Evolutionary conservation across 2,888 invertebrate genomes (phyloP).

Genomic region (Mythimna pallens): DNA sequence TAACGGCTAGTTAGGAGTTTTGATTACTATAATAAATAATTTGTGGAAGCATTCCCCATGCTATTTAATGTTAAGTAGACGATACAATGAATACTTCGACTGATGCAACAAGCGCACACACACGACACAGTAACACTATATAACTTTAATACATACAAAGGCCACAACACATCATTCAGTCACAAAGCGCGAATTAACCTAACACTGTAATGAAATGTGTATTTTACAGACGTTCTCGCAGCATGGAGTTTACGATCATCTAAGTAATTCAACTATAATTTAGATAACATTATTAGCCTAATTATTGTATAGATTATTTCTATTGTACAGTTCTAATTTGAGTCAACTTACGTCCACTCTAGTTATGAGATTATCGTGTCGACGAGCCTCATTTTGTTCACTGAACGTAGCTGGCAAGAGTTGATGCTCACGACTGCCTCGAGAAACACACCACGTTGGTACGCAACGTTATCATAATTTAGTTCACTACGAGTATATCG

Average conservation of each 20-base stretch:
- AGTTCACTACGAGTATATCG: constrained; percentile 63
- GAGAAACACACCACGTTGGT: constrained; percentile 79
- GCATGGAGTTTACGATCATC: constrained; percentile 69
- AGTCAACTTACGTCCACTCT: constrained; percentile 79
- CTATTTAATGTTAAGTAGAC: constrained; percentile 77
- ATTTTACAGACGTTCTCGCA: constrained; percentile 77
- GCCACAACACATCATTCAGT: constrained; percentile 91
- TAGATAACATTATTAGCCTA: constrained; percentile 80
- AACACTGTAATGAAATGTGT: constrained; percentile 79
- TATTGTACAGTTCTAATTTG: constrained; percentile 81
- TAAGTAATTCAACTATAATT: constrained; percentile 77
- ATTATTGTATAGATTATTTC: constrained; percentile 81
- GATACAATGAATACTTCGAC: constrained; percentile 79
- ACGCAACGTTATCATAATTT: constrained; percentile 62
- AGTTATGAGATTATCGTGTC: constrained; percentile 76
- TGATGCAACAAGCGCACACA: constrained; percentile 88
- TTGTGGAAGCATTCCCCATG: constrained; percentile 85
- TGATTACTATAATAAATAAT: constrained; percentile 79
- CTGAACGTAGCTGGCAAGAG: constrained; percentile 81
- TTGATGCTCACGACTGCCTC: constrained; percentile 69
- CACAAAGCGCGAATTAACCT: constrained; percentile 87
- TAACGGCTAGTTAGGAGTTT: constrained; percentile 81
- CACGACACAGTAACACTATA: constrained; percentile 81
- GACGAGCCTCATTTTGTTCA: constrained; percentile 77
- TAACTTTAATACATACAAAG: constrained; percentile 88